These are phyloP conservation scores for Neotoxoptera formosana DNA, from an alignment of 1,140 invertebrate genomes.

Conservation along the genomic window DNA sequence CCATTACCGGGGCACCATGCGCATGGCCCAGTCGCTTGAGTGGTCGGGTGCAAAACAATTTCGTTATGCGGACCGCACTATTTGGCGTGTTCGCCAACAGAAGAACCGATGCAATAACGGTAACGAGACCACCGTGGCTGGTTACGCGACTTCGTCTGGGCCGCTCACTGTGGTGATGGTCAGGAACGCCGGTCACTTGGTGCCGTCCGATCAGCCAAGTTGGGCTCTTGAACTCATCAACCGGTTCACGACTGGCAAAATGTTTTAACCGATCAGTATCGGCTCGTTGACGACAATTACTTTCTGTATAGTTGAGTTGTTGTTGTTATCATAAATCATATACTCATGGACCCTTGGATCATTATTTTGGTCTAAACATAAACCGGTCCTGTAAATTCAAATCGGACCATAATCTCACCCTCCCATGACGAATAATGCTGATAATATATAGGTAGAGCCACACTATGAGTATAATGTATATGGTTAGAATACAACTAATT, in stretches of 20 bases:
- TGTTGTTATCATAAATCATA: no score
- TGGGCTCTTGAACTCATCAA: constrained; percentile 80
- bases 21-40: constrained; percentile 70
- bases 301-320: no score
- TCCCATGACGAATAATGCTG: no score
- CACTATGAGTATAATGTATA: no score
- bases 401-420: no score
- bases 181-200: constrained; percentile 84
- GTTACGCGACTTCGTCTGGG: constrained; percentile 59
- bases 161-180: constrained; percentile 81
- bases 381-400: no score
- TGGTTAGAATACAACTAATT: no score
- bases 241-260: constrained; percentile 74
- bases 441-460: no score
- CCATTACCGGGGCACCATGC: constrained; percentile 78
- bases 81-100: constrained; percentile 59
- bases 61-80: constrained; percentile 67
- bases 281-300: no score
- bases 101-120: constrained; percentile 30
- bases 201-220: constrained; percentile 81
- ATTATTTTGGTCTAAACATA: no score
- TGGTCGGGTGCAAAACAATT: constrained; percentile 75
- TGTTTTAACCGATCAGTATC: constrained; percentile 24
- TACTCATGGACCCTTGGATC: no score
- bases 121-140: constrained; percentile 56